Conservation (phyloP, 1,140 invertebrate species). For the Pseudachorutes palmiensis region DNA sequence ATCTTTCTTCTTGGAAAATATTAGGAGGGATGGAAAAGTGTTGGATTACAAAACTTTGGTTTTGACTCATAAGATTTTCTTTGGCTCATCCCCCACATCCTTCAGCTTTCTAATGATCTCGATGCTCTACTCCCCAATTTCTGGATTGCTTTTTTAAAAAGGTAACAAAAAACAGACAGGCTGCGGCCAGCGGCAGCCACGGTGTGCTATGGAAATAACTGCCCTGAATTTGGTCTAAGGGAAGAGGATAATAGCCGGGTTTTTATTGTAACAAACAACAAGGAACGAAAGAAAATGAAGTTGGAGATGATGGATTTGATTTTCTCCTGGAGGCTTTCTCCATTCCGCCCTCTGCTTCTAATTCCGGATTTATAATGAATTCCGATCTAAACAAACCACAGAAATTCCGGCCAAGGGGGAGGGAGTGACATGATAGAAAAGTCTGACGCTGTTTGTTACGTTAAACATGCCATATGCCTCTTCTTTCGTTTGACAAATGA, state of each 20-base stretch:
- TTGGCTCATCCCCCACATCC: neutral
- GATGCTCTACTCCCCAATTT: neutral
- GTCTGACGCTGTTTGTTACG: neutral
- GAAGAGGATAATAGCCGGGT: no score
- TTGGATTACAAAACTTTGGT: neutral
- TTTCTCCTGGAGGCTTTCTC: neutral
- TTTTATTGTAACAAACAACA: no score
- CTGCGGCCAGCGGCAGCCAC: no score
- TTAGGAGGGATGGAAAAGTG: slow-evolving; percentile 1
- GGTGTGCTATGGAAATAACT: no score
- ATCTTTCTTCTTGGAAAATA: neutral
- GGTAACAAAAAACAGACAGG: no score
- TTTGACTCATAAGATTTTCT: no score
- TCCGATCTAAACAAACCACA: neutral
- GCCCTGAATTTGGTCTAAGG: no score
- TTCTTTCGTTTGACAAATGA: neutral
- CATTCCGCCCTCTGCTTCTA: neutral
- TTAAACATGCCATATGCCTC: neutral
- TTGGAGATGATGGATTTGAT: neutral
- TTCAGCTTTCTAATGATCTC: neutral
- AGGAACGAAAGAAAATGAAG: no score
- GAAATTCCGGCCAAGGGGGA: neutral
- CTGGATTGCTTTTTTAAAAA: no score
- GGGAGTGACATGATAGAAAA: neutral
- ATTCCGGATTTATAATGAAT: neutral